These are phyloP conservation scores for Ooceraea biroi DNA, from an alignment of 1,140 invertebrate species.

Conservation along the genomic window DNA sequence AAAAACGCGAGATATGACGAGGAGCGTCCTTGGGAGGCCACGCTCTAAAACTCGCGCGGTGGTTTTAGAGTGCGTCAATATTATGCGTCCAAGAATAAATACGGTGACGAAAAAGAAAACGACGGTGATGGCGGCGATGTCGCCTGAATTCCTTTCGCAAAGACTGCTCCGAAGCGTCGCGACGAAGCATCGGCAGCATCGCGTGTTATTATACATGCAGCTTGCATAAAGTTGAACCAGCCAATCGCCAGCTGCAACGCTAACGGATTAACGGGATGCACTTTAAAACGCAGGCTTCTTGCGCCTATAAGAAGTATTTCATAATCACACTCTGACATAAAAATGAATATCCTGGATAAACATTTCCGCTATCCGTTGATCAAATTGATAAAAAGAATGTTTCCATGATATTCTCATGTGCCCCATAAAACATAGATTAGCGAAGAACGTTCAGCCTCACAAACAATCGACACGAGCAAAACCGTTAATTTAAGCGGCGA, in stretches of 20 bases:
- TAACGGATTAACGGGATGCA: conserved; percentile 3
- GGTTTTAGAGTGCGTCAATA: conserved; percentile 38
- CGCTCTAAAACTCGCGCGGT: conserved; percentile 12
- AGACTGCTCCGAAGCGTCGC: neutral
- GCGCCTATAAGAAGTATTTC: conserved; percentile 1
- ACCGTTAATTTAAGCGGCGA: neutral
- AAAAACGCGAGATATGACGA: conserved; percentile 1
- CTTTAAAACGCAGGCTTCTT: conserved; percentile 3
- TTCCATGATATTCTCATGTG: neutral
- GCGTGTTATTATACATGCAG: conserved; percentile 5
- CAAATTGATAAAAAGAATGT: neutral
- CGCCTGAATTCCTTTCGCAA: conserved; percentile 23
- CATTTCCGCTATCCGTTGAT: too few relatives aligned
- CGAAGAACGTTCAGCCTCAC: conserved; percentile 15
- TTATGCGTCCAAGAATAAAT: conserved; percentile 45
- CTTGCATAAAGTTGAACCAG: conserved; percentile 39
- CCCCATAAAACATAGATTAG: neutral
- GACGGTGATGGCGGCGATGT: neutral
- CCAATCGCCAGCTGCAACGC: neutral
- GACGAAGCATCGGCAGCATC: neutral
- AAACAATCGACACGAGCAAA: neutral
- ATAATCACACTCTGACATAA: neutral
- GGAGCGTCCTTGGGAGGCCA: neutral
- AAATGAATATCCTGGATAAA: neutral
- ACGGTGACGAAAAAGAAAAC: neutral